Evolutionary conservation across 2,113 vertebrate species (phyloP).

Genomic region (Ornithorhynchus anatinus): DNA sequence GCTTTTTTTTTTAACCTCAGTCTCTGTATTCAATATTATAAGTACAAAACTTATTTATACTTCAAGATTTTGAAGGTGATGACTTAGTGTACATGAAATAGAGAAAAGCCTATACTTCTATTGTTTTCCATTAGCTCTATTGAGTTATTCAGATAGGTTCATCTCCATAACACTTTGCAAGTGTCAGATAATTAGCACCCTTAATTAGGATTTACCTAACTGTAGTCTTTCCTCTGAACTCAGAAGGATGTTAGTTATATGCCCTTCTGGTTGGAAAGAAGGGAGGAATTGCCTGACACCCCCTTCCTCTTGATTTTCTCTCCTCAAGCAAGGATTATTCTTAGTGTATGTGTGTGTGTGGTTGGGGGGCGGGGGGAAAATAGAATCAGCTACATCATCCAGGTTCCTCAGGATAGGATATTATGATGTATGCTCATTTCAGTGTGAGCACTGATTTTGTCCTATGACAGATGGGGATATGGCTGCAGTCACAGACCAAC

Average conservation of each 20-base stretch:
- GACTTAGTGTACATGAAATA: not conserved
- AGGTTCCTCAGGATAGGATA: too few species aligned
- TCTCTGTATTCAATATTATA: slow-evolving; percentile 14
- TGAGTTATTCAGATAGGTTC: not conserved
- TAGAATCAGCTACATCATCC: too few species aligned
- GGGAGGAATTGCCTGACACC: not conserved
- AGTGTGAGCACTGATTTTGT: too few species aligned
- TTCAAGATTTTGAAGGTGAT: slow-evolving; percentile 28
- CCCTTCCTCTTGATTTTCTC: too few species aligned
- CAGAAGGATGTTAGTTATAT: not conserved
- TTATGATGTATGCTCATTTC: too few species aligned
- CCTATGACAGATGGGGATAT: too few species aligned
- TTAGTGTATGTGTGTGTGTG: too few species aligned
- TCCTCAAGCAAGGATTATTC: too few species aligned
- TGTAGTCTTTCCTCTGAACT: not conserved
- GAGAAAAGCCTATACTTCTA: not conserved
- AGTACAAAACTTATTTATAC: slow-evolving; percentile 16
- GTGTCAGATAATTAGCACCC: not conserved
- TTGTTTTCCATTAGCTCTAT: not conserved
- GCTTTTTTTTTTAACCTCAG: slow-evolving; percentile 15
- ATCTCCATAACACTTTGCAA: not conserved
- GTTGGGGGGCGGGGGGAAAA: too few species aligned
- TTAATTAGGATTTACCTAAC: slow-evolving; percentile 8
- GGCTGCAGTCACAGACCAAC: too few species aligned
- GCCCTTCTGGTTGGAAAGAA: not conserved